Evolutionary conservation across 2,113 vertebrate species (phyloP).

Genomic region (Felis chaus): DNA sequence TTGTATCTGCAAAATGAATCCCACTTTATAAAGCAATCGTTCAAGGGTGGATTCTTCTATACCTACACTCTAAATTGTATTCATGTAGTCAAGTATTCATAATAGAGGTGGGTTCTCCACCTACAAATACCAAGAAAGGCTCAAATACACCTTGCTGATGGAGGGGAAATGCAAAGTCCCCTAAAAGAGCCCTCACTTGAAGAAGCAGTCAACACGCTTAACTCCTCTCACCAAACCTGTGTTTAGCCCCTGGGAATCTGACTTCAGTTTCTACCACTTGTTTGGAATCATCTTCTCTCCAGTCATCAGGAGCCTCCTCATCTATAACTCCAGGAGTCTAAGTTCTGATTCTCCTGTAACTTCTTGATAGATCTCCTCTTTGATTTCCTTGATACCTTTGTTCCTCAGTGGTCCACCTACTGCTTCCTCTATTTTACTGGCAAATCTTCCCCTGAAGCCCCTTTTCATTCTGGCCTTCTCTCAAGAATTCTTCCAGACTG

Average conservation of each 20-base stretch:
- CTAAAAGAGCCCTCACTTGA: neutral
- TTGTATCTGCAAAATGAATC: neutral
- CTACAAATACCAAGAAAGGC: neutral
- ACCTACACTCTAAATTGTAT: neutral
- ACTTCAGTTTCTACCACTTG: neutral
- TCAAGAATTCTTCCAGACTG: neutral
- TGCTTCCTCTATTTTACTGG: neutral
- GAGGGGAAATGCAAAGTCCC: neutral
- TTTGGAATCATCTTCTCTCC: neutral
- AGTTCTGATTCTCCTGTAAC: neutral
- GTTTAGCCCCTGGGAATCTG: neutral
- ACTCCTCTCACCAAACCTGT: neutral
- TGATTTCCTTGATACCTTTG: neutral
- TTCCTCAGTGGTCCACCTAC: neutral
- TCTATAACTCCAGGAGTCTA: neutral
- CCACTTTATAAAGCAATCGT: neutral
- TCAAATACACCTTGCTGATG: neutral
- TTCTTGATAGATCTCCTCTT: neutral
- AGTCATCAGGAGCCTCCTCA: neutral
- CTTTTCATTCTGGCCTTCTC: neutral
- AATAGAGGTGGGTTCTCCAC: neutral
- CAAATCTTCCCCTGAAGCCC: neutral
- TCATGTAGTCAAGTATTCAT: neutral
- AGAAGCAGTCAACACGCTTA: neutral
- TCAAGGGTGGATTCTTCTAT: neutral